These are phyloP conservation scores for Prionailurus viverrinus DNA, from an alignment of 2,113 vertebrate species.

Conservation along the genomic window DNA sequence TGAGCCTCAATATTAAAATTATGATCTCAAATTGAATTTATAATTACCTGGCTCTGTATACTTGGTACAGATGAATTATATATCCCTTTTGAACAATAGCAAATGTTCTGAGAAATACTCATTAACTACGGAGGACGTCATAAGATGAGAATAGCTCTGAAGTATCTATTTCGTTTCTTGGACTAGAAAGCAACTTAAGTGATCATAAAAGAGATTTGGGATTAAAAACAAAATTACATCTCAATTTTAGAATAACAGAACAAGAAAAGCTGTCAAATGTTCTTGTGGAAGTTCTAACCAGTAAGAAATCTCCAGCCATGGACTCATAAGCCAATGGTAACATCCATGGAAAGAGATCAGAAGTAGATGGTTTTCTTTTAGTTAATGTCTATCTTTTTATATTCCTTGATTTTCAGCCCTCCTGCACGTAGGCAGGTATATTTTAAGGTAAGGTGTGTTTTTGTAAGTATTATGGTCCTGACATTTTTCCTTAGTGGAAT, in stretches of 20 bases:
- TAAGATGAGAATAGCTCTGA: background rate
- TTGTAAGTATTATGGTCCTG: background rate
- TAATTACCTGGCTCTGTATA: constrained; percentile 33
- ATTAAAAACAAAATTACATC: background rate
- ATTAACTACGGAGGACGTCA: background rate
- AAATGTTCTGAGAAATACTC: background rate
- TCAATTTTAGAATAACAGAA: background rate
- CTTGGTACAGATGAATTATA: background rate
- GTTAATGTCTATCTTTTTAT: background rate
- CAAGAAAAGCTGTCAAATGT: background rate
- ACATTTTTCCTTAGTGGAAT: background rate
- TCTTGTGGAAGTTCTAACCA: background rate
- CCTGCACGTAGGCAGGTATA: background rate
- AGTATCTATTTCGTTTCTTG: background rate
- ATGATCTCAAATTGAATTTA: constrained; percentile 31
- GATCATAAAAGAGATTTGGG: background rate
- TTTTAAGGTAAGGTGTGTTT: background rate
- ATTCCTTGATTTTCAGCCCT: background rate
- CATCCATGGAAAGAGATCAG: too few relatives aligned
- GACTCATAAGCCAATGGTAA: fast-evolving
- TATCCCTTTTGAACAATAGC: background rate
- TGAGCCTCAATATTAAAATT: background rate
- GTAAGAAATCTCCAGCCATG: background rate
- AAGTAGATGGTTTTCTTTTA: background rate
- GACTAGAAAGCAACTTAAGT: background rate